A percentile compares a stretch with the other conserved stretches of the same genome.
Conservation (phyloP, 1,140 invertebrate genomes). For the Caligus rogercresseyi region DNA sequence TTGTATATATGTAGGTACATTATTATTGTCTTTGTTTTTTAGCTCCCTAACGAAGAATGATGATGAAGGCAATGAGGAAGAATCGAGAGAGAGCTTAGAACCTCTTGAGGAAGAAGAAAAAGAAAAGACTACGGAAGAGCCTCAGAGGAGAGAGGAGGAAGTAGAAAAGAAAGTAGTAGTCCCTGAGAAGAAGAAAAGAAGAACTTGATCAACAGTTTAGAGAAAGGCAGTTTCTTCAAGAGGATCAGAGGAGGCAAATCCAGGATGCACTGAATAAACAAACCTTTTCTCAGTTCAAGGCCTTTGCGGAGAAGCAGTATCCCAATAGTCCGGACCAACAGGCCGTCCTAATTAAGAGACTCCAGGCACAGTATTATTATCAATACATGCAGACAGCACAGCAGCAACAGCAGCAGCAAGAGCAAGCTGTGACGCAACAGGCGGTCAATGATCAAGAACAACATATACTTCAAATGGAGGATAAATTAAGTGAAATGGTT, state of each 20-base stretch:
- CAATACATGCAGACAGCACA: slow-evolving; percentile 83
- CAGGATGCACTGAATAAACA: slow-evolving; percentile 91
- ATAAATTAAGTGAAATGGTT: neutral
- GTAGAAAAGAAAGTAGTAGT: neutral
- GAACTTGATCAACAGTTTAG: slow-evolving; percentile 1
- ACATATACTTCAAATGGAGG: neutral
- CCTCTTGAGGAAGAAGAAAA: too few relatives aligned
- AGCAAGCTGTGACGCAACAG: too few relatives aligned
- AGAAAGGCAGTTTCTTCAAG: slow-evolving; percentile 34
- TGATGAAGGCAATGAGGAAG: too few relatives aligned
- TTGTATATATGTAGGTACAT: too few relatives aligned
- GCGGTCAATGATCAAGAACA: too few relatives aligned
- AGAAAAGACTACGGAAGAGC: too few relatives aligned
- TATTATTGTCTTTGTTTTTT: too few relatives aligned
- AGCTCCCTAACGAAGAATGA: too few relatives aligned
- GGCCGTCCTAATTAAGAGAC: slow-evolving; percentile 67
- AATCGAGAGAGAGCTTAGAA: too few relatives aligned
- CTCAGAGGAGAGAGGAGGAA: neutral
- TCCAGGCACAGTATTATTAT: slow-evolving; percentile 94
- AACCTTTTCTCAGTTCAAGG: slow-evolving; percentile 79
- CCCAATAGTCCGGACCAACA: slow-evolving; percentile 84
- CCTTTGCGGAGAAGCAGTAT: slow-evolving; percentile 88
- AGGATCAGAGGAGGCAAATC: slow-evolving; percentile 38
- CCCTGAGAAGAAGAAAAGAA: neutral
- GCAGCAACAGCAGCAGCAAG: slow-evolving; percentile 36